phyloP scores from a whole-genome alignment of 2,113 vertebrate species.

The Lates calcarifer region DNA sequence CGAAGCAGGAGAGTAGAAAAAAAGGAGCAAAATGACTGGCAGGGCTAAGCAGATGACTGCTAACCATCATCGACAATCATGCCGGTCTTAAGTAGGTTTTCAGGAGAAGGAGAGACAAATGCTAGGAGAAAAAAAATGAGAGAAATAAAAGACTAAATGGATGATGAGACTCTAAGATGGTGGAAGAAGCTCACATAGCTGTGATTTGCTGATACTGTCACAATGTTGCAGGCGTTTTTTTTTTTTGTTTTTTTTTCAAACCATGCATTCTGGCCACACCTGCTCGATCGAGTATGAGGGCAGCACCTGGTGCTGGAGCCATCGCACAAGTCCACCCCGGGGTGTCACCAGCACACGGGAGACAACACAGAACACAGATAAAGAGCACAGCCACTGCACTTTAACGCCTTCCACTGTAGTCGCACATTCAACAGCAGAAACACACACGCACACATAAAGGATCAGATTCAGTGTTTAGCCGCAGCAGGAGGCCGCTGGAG shows the following conservation, averaged over 20 bases:
- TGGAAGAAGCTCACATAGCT: conserved; percentile 34
- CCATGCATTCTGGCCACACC: conserved; percentile 80
- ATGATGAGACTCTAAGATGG: conserved; percentile 27
- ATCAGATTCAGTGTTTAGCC: conserved; percentile 25
- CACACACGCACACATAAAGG: conserved; percentile 18
- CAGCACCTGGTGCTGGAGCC: conserved; percentile 66
- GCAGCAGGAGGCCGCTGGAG: not conserved
- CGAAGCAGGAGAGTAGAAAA: conserved; percentile 18
- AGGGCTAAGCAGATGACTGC: conserved; percentile 3
- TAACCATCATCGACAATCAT: conserved; percentile 37
- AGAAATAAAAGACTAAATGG: conserved; percentile 12
- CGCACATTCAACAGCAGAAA: conserved; percentile 20
- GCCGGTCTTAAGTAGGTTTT: not conserved
- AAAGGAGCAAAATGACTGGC: conserved; percentile 15
- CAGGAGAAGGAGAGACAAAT: conserved; percentile 26
- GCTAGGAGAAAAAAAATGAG: conserved; percentile 6
- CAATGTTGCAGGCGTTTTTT: conserved; percentile 51
- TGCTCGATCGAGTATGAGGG: conserved; percentile 66
- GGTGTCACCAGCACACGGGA: conserved; percentile 69
- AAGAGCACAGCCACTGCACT: conserved; percentile 58
- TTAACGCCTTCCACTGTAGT: conserved; percentile 24
- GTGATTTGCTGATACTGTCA: conserved; percentile 51
- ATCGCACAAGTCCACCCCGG: conserved; percentile 70
- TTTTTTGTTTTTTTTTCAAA: conserved; percentile 22
- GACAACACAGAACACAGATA: conserved; percentile 77